Evolutionary conservation across 2,888 invertebrate genomes (phyloP), one percentile per base, ranked within the genome.

Genomic region (Eutolmus rufibarbis): DNA sequence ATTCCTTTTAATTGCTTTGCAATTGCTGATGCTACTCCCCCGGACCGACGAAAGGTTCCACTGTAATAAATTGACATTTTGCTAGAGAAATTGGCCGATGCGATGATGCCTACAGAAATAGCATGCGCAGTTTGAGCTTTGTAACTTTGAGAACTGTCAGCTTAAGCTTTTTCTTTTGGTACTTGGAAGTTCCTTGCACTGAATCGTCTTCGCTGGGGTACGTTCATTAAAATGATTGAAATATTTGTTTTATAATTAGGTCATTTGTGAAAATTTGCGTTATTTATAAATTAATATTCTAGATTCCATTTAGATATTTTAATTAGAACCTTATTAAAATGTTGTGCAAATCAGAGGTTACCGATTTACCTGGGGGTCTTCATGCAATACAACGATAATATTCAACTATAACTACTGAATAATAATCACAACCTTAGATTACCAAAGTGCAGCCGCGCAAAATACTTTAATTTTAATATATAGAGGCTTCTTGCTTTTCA

Each of bases 51-150:
- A 89, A 95, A 91, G 74, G 95, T 93, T 87, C 97, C 97, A 92
- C 95, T 96, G 90, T 94, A 95, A 87, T 95, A 94, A 91, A 97
- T 94, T 89, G 97, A 96, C 97, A 97, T 96, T 92, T 91, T 94
- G 78, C 12, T 23, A 78, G 51, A 34, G 37, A 34, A 76, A 76
- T 37, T 8, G 14, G 16, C 4, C 16, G 8, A 34, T 34, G 16
- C 19, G 7, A 23, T 28, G 12, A 5, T 23, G 78, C 76, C n/a
- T n/a, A 4, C 43, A n/a, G 9, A 76, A 31, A 8, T 56, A 37
- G 19, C 66, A 56, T 86, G 78, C 86, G 78, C 77, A 19, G 8
- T 40, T 14, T 5, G 7, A 5, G 40, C 19, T 78, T 43, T 66
- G 66, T 23, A 66, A 28, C 28, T 51, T n/a, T 5, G 57, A 43